Evolutionary conservation across 2,888 invertebrate species (phyloP), one percentile per base, ranked within the genome.

Genomic region (Linnaemya vulpina): DNA sequence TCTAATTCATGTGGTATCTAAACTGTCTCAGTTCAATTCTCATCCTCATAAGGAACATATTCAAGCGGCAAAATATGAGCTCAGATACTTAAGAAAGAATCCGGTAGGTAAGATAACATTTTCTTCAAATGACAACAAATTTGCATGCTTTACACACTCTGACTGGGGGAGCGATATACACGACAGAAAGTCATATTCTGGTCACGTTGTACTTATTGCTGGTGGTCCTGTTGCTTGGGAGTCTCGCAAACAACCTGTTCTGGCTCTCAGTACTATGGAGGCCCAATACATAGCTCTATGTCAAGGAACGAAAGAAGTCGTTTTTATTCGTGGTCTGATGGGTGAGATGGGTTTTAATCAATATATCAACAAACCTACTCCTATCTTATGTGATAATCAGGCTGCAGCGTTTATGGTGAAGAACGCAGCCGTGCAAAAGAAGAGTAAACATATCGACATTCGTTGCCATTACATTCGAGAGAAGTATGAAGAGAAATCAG

Each of bases 321-420:
- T 22, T 53, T 53, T 22, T 53, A 11, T 22, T 53, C 53, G 53
- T 53, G 11, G 17, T 13, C 22, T 53, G 3, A 20, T 30, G 5
- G 5, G 30, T 30, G 30, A 30, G 30, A 30, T 30, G 30, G 30
- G 30, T 30, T 30, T 58, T 30, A 30, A 58, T 7, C 8, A 58
- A n/a, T 58, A 30, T 58, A 30, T 30, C 0, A 1, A n/a, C 15
- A n/a, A 38, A 17, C 62, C 62, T 30, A 74, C 74, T 62, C 62
- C 51, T 5, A 62, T 74, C 3, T 38, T 49, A 5, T 74, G 74
- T 49, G 74, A 51, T 9, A 74, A 74, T 13, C 74, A 63, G 51
- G 74, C 49, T 17, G 73, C 73, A 49, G 35, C 25, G 38, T 74
- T 74, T 51, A 58, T 58, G 73, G 74, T 74, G 10, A 63, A 49